These are phyloP conservation scores for Artibeus jamaicensis DNA, from an alignment of 2,797 vertebrate species.

Conservation along the genomic window DNA sequence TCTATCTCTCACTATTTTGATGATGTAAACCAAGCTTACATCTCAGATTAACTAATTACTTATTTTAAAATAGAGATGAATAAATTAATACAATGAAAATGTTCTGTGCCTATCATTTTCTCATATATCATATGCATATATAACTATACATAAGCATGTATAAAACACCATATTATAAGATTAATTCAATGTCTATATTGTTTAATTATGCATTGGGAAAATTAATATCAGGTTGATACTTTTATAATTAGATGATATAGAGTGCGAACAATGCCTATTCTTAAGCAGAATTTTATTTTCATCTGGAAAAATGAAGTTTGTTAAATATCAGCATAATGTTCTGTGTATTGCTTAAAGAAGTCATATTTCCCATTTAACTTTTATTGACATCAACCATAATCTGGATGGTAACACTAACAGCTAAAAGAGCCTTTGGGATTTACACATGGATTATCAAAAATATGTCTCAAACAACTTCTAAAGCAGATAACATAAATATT, in stretches of 20 bases:
- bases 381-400: not conserved
- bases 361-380: not conserved
- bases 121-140: not conserved
- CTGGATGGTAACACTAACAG: not conserved
- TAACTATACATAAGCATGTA: too few relatives aligned
- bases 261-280: not conserved
- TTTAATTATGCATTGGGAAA: not conserved
- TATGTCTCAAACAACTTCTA: not conserved
- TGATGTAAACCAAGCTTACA: not conserved
- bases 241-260: not conserved
- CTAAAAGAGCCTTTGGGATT: not conserved
- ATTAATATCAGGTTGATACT: not conserved
- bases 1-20: not conserved
- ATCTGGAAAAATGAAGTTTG: not conserved
- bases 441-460: not conserved
- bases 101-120: not conserved
- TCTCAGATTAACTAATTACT: not conserved
- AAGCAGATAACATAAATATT: not conserved
- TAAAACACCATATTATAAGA: not conserved
- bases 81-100: not conserved
- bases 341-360: not conserved
- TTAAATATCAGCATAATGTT: not conserved
- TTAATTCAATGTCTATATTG: not conserved
- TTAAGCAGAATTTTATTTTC: not conserved
- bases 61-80: not conserved